phyloP scores from a whole-genome alignment of 1,140 invertebrate species.

The Drosophila miranda region DNA sequence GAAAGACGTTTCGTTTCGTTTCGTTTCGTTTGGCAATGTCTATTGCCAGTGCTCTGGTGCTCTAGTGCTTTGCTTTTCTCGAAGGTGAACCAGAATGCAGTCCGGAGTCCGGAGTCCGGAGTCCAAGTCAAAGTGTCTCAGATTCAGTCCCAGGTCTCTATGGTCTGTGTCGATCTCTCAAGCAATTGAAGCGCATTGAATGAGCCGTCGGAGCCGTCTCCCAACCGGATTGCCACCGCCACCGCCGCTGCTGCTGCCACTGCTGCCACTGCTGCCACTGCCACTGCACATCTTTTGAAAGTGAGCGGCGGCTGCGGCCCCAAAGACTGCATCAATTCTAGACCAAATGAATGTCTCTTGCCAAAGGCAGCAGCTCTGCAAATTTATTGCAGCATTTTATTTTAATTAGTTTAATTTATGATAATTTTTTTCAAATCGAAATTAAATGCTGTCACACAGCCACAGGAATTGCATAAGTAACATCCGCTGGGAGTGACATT shows the following conservation, averaged over 20 bases:
- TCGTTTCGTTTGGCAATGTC: slow-evolving; percentile 32
- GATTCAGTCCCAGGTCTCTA: slow-evolving; percentile 17
- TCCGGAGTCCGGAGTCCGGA: slow-evolving; percentile 9
- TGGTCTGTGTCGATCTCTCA: slow-evolving; percentile 23
- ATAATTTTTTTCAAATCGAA: slow-evolving; percentile 58
- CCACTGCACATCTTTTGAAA: slow-evolving; percentile 67
- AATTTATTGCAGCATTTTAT: slow-evolving; percentile 70
- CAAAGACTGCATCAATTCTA: slow-evolving; percentile 60
- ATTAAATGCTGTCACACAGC: slow-evolving; percentile 27
- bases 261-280: background rate
- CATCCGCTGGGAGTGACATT: slow-evolving; percentile 11
- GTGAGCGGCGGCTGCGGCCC: slow-evolving; percentile 49
- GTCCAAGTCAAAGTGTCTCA: slow-evolving; percentile 12
- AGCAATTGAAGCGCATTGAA: slow-evolving; percentile 59
- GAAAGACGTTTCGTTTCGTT: slow-evolving; percentile 29
- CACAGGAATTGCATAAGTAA: slow-evolving; percentile 3
- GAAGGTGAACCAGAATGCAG: slow-evolving; percentile 74
- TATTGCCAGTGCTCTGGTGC: slow-evolving; percentile 15
- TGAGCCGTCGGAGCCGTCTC: slow-evolving; percentile 24
- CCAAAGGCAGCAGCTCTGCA: slow-evolving; percentile 5
- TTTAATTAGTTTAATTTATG: slow-evolving; percentile 75
- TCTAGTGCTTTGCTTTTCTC: slow-evolving; percentile 53
- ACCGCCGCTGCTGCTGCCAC: slow-evolving; percentile 6
- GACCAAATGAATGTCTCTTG: slow-evolving; percentile 60
- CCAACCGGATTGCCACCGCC: slow-evolving; percentile 56